Conservation (phyloP, 2,113 vertebrate species). For the Crotalus tigris region DNA sequence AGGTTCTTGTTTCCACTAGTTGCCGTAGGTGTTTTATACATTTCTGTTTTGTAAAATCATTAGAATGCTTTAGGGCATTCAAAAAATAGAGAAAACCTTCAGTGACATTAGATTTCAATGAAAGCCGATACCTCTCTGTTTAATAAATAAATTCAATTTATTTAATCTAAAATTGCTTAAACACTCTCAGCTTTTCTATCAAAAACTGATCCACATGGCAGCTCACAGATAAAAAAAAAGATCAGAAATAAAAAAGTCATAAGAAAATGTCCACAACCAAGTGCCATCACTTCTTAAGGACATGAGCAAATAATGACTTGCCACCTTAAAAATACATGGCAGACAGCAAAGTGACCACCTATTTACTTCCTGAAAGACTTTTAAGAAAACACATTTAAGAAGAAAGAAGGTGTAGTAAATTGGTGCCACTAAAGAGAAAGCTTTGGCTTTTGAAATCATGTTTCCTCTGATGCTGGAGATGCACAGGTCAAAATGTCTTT, state of each 20-base stretch:
- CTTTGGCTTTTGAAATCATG: background rate
- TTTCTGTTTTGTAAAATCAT: background rate
- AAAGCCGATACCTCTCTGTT: background rate
- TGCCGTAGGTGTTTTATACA: background rate
- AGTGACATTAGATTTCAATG: background rate
- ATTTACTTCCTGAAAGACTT: background rate
- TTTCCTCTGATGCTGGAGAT: no score
- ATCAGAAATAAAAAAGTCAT: background rate
- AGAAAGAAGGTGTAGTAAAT: background rate
- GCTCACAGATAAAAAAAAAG: background rate
- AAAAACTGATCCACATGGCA: background rate
- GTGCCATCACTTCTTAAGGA: background rate
- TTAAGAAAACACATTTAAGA: background rate
- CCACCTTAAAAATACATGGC: background rate
- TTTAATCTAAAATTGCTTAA: background rate
- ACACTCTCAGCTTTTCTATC: background rate
- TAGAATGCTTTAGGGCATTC: background rate
- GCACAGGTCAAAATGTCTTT: background rate
- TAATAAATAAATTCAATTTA: background rate
- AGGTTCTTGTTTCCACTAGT: background rate
- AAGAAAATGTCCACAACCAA: background rate
- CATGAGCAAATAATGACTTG: background rate
- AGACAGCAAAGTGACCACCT: background rate
- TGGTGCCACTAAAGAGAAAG: background rate
- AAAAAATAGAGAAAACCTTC: background rate